These are phyloP conservation scores for Forbesichthys papilliferus DNA, from an alignment of 2,113 vertebrate genomes.

Conservation along the genomic window DNA sequence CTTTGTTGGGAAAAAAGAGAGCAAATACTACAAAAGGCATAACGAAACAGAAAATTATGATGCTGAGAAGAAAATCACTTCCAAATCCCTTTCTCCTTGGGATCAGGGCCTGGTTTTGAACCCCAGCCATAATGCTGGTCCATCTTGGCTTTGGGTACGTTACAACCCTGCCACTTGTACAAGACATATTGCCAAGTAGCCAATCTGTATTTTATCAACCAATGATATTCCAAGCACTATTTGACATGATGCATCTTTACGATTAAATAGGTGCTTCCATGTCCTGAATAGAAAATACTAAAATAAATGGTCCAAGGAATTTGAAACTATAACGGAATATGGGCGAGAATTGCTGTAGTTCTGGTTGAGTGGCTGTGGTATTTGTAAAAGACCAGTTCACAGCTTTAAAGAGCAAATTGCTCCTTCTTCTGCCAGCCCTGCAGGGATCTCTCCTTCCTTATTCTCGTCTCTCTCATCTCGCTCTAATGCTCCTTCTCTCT, in stretches of 20 bases:
- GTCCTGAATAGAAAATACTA: not conserved
- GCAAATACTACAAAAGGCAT: too few species aligned
- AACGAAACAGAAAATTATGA: too few species aligned
- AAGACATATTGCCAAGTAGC: not conserved
- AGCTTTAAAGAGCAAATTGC: constrained; percentile 57
- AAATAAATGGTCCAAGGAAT: not conserved
- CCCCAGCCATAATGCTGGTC: not conserved
- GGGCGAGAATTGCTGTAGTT: constrained; percentile 25
- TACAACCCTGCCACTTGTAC: not conserved
- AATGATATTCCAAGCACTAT: not conserved
- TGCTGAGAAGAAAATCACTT: not conserved
- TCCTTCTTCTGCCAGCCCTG: constrained; percentile 30
- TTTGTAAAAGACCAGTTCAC: constrained; percentile 49
- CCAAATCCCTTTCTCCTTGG: not conserved
- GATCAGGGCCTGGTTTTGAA: not conserved
- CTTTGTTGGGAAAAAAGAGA: too few species aligned
- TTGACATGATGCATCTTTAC: too few species aligned
- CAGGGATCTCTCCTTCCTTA: constrained; percentile 29
- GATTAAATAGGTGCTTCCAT: too few species aligned
- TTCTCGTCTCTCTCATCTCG: constrained; percentile 5
- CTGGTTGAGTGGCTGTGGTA: constrained; percentile 37
- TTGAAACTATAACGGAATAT: constrained; percentile 14
- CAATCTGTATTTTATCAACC: not conserved
- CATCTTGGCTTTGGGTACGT: not conserved
- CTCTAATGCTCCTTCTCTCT: constrained; percentile 12